Base-by-base conservation (phyloP, 2,797 vertebrate species). In the Miichthys miiuy region DNA sequence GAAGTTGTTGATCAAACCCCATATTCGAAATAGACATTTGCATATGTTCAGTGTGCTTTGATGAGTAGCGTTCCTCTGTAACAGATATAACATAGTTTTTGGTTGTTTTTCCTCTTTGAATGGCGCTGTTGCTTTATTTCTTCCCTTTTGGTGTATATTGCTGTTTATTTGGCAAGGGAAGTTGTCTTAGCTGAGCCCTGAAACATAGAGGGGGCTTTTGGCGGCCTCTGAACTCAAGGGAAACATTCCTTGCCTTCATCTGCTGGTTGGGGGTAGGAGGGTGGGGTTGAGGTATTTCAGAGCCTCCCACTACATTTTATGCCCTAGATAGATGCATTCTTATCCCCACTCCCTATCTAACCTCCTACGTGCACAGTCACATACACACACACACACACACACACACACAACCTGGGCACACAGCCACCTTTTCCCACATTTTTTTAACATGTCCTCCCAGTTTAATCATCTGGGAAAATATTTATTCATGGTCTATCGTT, bases 381-480 rank as follows among this genome's bases (percentile, higher is more conserved):
- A 60, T 34, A 34, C 34, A 34, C 30, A 57, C 58, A 60, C 71
- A 78, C 34, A 34, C 30, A 57, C 58, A 60, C 71, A 78, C 62
- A 60, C 71, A 78, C 76, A 79, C 70, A 70, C 30, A 75, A 66
- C 46, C 68, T 65, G 38, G 44, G 56, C 73, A 54, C 61, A 61
- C 27, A 58, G 57, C 85, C 79, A 72, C 79, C 63, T 77, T 73
- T 81, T 57, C 50, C 58, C 21, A 70, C 54, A 9, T 64, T 72
- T 84, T 84, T 75, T 75, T 44, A 75, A 64, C 66, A 44, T 70
- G 52, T 85, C 80, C 78, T 78, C 82, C 85, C 63, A 72, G 62
- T 90, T 90, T 88, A 91, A 92, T 94, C 89, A 90, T 87, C 75
- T 84, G 73, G 85, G 87, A 75, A 88, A 88, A 93, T 92, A 91